Base-by-base conservation (phyloP, 2,797 vertebrate genomes). In the Pseudopleuronectes americanus region DNA sequence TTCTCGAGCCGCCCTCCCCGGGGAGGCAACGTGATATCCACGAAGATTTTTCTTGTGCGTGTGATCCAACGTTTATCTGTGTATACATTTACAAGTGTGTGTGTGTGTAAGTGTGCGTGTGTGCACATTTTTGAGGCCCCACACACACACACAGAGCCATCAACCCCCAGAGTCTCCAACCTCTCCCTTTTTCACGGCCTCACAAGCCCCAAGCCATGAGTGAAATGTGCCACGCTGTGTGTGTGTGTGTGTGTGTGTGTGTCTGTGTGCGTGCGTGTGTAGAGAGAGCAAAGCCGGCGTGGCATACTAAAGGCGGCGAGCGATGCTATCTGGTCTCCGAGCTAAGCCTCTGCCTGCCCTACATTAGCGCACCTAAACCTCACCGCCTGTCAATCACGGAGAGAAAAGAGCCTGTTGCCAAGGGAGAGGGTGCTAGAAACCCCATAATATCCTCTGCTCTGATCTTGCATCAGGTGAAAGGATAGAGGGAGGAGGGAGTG, bases 281-380 rank as follows among this genome's bases (percentile, higher is more conserved):
- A 57, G 41, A 52, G 57, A 75, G 72, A 80, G 84, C 71, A 89
- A 83, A 92, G 89, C 86, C 81, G 36, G 79, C 78, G 54, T 81
- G 73, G 92, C 89, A 90, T 90, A 91, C 91, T 92, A 91, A 92
- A 92, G 88, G 88, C 86, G 66, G 76, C 33, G 82, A 89, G 85
- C 75, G 92, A 94, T 93, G 91, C 90, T 93, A 94, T 94, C 93
- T 92, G 87, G 76, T 91, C 89, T 90, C 84, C 13, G 22, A 75
- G 84, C 87, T 88, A 94, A 92, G 90, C 86, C 84, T 79, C 88
- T 83, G 92, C 90, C 88, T 90, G 90, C 81, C 88, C 92, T 91
- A 90, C 88, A 93, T 93, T 93, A 94, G 87, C 82, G 88, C 88
- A 87, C 85, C 91, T 87, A 91, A 92, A 90, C 85, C 87, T 85